Evolutionary conservation across 1,140 invertebrate genomes (phyloP).

Genomic region (Eriosoma lanigerum): DNA sequence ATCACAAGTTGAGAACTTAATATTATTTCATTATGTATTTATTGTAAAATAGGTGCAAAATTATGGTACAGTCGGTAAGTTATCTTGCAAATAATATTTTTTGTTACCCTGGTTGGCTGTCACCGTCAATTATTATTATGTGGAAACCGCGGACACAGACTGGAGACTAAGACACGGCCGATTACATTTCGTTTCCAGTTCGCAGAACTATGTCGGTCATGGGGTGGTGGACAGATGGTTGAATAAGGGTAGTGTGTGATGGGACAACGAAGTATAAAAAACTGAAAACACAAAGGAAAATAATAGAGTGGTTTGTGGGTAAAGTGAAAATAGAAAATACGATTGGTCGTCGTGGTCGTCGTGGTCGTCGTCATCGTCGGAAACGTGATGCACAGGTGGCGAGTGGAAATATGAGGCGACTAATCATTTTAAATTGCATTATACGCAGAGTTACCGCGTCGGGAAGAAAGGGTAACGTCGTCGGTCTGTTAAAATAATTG

Average conservation of each 20-base stretch:
- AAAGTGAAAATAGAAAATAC: background rate
- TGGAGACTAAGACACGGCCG: background rate
- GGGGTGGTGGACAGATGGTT: too few species aligned
- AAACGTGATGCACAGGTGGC: background rate
- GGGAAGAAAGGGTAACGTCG: slow-evolving; percentile 33
- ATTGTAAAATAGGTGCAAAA: too few species aligned
- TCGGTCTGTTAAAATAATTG: slow-evolving; percentile 52
- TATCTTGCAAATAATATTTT: too few species aligned
- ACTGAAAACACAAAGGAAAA: background rate
- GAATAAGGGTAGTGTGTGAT: too few species aligned
- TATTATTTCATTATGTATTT: too few species aligned
- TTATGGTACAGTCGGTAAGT: too few species aligned
- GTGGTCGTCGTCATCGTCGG: background rate
- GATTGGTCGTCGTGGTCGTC: background rate
- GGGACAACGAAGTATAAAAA: too few species aligned
- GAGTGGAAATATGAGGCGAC: slow-evolving; percentile 31
- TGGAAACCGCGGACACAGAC: too few species aligned
- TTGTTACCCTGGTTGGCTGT: too few species aligned
- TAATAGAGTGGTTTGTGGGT: too few species aligned
- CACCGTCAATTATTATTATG: too few species aligned
- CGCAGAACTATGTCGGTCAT: background rate
- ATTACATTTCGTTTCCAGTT: slow-evolving; percentile 26
- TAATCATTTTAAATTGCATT: slow-evolving; percentile 51
- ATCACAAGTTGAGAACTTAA: too few species aligned
- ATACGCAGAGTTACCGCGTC: background rate